phyloP scores from a whole-genome alignment of 1,140 invertebrate species.

The Zaprionus africanus region DNA sequence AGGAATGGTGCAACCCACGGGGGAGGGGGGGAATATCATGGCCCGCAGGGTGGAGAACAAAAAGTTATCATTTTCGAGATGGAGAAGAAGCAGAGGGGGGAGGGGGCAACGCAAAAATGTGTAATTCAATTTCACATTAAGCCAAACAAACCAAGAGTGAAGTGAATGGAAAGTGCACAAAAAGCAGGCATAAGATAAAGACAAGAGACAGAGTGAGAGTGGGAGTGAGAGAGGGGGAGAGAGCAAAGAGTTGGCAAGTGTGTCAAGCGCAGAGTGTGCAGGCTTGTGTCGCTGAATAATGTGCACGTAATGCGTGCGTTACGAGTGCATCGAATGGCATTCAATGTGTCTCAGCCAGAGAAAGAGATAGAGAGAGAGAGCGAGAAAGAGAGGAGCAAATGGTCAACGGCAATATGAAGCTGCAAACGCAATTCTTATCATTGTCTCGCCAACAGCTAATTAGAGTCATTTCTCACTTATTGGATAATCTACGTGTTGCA shows the following conservation, averaged over 20 bases:
- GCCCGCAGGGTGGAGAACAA: background rate
- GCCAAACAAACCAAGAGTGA: slow-evolving; percentile 1
- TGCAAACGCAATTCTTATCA: background rate
- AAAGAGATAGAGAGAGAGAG: too few species aligned
- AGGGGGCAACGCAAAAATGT: slow-evolving; percentile 17
- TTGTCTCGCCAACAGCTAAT: background rate
- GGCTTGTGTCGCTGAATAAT: slow-evolving; percentile 24
- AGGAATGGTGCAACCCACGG: background rate
- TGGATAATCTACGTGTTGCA: background rate
- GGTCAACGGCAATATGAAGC: background rate
- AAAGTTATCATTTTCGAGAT: background rate
- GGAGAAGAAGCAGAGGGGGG: background rate
- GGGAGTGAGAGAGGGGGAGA: background rate
- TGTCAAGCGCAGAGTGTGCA: background rate
- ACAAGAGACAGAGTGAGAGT: background rate
- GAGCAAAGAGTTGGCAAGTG: background rate
- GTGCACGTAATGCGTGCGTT: slow-evolving; percentile 4
- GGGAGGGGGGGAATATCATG: background rate
- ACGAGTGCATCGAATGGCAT: slow-evolving; percentile 28
- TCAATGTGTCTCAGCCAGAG: background rate
- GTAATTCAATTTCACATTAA: slow-evolving; percentile 60
- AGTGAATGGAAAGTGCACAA: background rate
- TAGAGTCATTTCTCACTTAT: background rate
- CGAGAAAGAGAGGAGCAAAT: too few species aligned
- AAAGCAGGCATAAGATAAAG: background rate